Conservation (phyloP, 2,113 vertebrate species). For the Dipodomys spectabilis region DNA sequence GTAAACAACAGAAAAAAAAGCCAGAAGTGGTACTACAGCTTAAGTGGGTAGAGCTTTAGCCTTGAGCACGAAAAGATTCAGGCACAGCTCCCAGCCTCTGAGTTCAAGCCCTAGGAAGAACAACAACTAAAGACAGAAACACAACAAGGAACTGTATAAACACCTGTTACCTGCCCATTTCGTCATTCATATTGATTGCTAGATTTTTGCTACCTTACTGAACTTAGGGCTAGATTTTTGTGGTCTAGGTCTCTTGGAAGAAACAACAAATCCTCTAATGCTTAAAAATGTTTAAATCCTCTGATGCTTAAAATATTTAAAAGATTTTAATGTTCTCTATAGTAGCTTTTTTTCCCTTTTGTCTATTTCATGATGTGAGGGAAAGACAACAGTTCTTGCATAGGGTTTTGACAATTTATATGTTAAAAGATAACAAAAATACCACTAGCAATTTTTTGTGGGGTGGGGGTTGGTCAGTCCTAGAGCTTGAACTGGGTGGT, state of each 20-base stretch:
- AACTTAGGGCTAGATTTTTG: background rate
- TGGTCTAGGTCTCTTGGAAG: background rate
- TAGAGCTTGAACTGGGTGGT: too few relatives aligned
- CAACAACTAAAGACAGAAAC: too few relatives aligned
- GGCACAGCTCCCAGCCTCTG: too few relatives aligned
- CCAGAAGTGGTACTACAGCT: too few relatives aligned
- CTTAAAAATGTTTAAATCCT: slow-evolving; percentile 30
- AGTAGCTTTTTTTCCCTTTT: slow-evolving; percentile 25
- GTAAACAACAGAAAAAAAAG: too few relatives aligned
- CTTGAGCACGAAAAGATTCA: too few relatives aligned
- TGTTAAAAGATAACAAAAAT: slow-evolving; percentile 59
- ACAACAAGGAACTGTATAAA: background rate
- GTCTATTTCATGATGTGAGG: slow-evolving; percentile 41
- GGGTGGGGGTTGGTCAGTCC: too few relatives aligned
- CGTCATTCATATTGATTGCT: background rate
- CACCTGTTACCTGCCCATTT: background rate
- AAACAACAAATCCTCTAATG: background rate
- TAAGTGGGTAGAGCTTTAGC: too few relatives aligned
- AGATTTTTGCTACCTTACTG: slow-evolving; percentile 4
- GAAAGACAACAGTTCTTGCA: slow-evolving; percentile 2
- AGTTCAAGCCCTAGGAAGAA: too few relatives aligned
- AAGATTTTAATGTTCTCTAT: slow-evolving; percentile 16
- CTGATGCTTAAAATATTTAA: background rate
- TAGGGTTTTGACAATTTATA: slow-evolving; percentile 16
- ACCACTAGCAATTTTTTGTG: too few relatives aligned